Percentiles rank a stretch among this genome's conserved stretches.
These are phyloP conservation scores for Atherinomorus stipes DNA, from an alignment of 2,113 vertebrate species.

Conservation along the genomic window DNA sequence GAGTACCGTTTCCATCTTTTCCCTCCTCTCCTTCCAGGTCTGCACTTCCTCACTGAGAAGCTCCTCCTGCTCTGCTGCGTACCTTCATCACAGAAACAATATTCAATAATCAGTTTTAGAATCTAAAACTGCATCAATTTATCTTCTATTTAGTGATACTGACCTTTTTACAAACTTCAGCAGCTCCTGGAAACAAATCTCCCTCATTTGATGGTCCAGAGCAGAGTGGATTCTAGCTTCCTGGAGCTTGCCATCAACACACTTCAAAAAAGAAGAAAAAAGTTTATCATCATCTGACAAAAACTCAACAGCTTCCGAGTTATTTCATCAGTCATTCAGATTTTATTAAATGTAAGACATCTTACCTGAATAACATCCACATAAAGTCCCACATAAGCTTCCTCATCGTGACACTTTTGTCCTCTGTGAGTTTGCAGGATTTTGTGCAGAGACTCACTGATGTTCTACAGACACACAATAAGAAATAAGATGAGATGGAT, in stretches of 20 bases:
- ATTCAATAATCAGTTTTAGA: fast-evolving
- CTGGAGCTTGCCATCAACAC: slow-evolving; percentile 13
- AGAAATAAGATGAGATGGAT: not conserved
- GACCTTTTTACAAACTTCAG: slow-evolving; percentile 57
- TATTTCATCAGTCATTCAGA: no score
- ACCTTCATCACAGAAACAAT: slow-evolving; percentile 42
- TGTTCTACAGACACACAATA: not conserved
- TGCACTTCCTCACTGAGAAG: not conserved
- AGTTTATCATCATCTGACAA: not conserved
- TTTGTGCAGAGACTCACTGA: not conserved
- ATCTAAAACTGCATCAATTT: not conserved
- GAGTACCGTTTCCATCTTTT: slow-evolving; percentile 12
- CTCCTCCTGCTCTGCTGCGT: slow-evolving; percentile 13
- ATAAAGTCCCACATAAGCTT: slow-evolving; percentile 54
- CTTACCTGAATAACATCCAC: slow-evolving; percentile 73
- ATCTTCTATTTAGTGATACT: not conserved
- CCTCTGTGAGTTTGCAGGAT: slow-evolving; percentile 34
- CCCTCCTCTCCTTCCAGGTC: not conserved
- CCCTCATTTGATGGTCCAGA: slow-evolving; percentile 5
- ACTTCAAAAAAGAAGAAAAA: slow-evolving; percentile 16
- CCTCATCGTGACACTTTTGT: slow-evolving; percentile 6
- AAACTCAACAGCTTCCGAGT: no score
- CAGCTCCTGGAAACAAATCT: slow-evolving; percentile 68
- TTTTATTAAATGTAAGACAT: not conserved
- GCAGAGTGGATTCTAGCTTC: slow-evolving; percentile 10